Conservation (phyloP, 2,888 invertebrate species). For the Callosobruchus maculatus region DNA sequence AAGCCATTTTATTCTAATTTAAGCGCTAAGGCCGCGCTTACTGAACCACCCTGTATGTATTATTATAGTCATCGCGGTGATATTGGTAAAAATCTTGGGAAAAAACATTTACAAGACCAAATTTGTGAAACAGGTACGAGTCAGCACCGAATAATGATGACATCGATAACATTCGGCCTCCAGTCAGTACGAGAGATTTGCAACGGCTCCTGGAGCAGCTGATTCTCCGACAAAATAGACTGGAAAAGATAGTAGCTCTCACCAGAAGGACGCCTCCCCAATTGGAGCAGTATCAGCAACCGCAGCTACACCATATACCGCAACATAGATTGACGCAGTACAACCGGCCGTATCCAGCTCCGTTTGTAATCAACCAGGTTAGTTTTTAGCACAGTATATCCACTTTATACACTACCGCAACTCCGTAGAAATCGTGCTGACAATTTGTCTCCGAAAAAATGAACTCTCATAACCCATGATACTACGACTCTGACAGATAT, state of each 20-base stretch:
- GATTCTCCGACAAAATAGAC: slow-evolving; percentile 59
- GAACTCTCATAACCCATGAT: too few relatives aligned
- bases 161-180: slow-evolving; percentile 61
- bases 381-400: too few relatives aligned
- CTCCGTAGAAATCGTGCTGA: too few relatives aligned
- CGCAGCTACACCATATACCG: slow-evolving; percentile 6
- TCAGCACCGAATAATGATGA: slow-evolving; percentile 44
- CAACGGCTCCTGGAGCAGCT: slow-evolving; percentile 64
- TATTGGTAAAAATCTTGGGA: too few relatives aligned
- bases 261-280: slow-evolving; percentile 26
- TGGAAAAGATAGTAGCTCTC: slow-evolving; percentile 55
- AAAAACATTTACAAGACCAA: too few relatives aligned
- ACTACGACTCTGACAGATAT: too few relatives aligned
- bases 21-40: too few relatives aligned
- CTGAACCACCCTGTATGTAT: too few relatives aligned
- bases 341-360: not conserved
- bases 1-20: too few relatives aligned
- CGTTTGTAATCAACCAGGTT: not conserved
- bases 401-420: too few relatives aligned
- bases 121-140: not conserved
- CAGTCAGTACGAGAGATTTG: slow-evolving; percentile 68
- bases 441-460: too few relatives aligned
- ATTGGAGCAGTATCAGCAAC: slow-evolving; percentile 17
- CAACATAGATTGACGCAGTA: not conserved
- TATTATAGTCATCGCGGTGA: too few relatives aligned